These are phyloP conservation scores for Microctonus aethiopoides DNA, from an alignment of 2,888 invertebrate species.

Conservation along the genomic window DNA sequence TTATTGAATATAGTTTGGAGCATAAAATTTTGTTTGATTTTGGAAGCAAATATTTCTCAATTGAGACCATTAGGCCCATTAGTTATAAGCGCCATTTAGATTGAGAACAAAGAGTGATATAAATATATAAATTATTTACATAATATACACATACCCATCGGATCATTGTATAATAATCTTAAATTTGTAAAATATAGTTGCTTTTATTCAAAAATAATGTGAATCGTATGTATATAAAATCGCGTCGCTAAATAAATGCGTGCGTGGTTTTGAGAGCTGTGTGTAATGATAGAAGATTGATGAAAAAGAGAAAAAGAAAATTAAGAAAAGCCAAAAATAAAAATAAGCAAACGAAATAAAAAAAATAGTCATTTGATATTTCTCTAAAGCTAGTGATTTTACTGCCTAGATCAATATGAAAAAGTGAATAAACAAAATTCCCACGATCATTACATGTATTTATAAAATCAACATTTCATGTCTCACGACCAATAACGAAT, in stretches of 20 bases:
- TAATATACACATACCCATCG: background rate
- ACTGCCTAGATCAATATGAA: conserved; percentile 11
- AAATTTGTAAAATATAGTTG: conserved; percentile 7
- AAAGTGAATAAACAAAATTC: background rate
- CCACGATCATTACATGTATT: conserved; percentile 14
- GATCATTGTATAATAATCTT: background rate
- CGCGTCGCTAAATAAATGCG: background rate
- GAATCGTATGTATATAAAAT: background rate
- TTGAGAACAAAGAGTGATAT: conserved; percentile 16
- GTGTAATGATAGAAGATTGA: background rate
- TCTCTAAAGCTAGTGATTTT: conserved; percentile 21
- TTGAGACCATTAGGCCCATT: background rate
- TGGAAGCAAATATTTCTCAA: background rate
- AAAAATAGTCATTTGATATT: background rate
- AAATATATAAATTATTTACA: background rate
- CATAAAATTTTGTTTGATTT: conserved; percentile 17
- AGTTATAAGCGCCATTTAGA: conserved; percentile 5
- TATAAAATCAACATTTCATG: conserved; percentile 1
- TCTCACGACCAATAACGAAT: conserved; percentile 7
- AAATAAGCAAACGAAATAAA: background rate
- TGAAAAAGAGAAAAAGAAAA: background rate
- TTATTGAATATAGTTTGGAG: conserved; percentile 10
- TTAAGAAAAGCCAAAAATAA: background rate
- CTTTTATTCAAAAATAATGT: background rate
- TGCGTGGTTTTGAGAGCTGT: background rate